Base-by-base conservation (phyloP, 2,888 invertebrate genomes). In the Agrochola lychnidis region DNA sequence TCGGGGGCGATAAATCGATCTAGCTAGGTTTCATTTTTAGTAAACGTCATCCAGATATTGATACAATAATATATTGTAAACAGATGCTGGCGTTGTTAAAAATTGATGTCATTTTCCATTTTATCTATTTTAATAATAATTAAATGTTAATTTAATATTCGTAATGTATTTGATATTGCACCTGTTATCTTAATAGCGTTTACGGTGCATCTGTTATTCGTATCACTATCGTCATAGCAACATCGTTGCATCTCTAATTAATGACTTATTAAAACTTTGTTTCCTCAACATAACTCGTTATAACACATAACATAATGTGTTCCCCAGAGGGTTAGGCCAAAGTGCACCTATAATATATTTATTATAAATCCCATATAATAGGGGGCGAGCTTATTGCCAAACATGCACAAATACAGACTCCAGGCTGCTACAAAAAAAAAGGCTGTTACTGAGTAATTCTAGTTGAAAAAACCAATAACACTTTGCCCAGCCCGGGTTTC, bases 101-200 rank as follows among this genome's bases (percentile, higher is more conserved):
- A 72, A 45, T 36, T 36, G 7, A 45, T n/a, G 30, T 36, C 1
- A 19, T 10, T 48, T 59, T 73, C 16, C 1, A 30, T 22, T 25
- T 36, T 36, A 36, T 36, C 16, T 51, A n/a, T 7, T 40, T 25
- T 7, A 19, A 16, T 67, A 30, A 30, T 71, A 25, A 19, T n/a
- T 56, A 25, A 51, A 76, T 77, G 30, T 51, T 51, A 61, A 78
- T 61, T 78, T 53, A 45, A 61, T 70, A 61, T 30, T 16, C 53
- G 19, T 70, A n/a, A 79, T 56, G 16, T 36, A 56, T 70, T 40
- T n/a, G 22, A 40, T 79, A 62, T 40, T 22, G 36, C 25, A 78
- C 51, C 69, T 62, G 71, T 79, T 48, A 79, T 48, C 53, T n/a
- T 36, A 45, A 78, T 69, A 36, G n/a, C 4, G 19, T 61, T 36